Conservation (phyloP, 2,113 vertebrate species). For the Glaucomys volans region DNA sequence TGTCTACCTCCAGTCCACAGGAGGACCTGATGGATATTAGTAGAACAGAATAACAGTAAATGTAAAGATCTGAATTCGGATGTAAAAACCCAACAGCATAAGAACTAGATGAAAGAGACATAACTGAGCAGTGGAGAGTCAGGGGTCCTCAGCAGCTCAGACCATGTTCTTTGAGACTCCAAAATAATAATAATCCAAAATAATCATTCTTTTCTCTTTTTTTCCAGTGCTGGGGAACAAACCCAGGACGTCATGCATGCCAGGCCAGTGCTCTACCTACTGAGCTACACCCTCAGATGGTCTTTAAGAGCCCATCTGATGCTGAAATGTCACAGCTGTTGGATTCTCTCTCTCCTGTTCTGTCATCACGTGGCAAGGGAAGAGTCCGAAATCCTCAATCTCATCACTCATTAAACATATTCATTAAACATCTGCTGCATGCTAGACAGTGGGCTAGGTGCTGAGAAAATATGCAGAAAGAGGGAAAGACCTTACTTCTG, state of each 20-base stretch:
- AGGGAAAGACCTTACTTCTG: conserved; percentile 31
- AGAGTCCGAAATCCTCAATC: background rate
- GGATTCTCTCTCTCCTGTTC: background rate
- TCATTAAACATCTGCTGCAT: background rate
- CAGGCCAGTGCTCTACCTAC: background rate
- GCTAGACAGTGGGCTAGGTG: background rate
- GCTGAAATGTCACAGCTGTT: background rate
- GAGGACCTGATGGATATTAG: background rate
- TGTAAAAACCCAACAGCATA: conserved; percentile 29
- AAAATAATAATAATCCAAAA: background rate
- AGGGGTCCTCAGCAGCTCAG: background rate
- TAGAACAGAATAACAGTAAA: conserved; percentile 5
- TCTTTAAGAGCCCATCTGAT: background rate
- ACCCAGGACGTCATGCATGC: background rate
- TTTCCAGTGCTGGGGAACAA: background rate
- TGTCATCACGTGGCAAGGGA: background rate
- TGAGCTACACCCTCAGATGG: background rate
- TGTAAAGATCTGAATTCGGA: conserved; percentile 24
- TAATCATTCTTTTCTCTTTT: background rate
- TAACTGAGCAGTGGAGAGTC: background rate
- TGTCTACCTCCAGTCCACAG: background rate
- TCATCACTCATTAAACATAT: background rate
- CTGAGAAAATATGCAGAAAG: conserved; percentile 44
- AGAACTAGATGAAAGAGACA: conserved; percentile 26
- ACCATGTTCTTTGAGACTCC: conserved; percentile 3